These are phyloP conservation scores for Xylocopa sonorina DNA, from an alignment of 1,140 invertebrate genomes.

Conservation along the genomic window DNA sequence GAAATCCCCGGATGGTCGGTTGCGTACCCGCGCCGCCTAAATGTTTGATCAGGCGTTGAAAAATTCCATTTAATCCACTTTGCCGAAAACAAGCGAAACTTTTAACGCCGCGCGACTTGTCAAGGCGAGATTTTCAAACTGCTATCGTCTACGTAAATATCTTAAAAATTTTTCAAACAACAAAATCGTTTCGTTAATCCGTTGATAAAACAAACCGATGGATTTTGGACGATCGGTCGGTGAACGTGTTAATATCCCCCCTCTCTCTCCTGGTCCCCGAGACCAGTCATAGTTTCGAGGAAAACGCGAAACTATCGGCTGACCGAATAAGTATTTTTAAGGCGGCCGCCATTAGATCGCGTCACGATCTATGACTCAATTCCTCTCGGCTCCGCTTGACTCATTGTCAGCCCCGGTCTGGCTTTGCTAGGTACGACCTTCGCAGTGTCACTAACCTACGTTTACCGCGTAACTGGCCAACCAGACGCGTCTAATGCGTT, in stretches of 20 bases:
- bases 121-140: not conserved
- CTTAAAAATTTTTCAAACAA: not conserved
- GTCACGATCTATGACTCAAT: slow-evolving; percentile 49
- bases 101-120: no score
- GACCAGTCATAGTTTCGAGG: not conserved
- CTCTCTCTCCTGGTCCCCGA: no score
- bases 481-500: slow-evolving; percentile 34
- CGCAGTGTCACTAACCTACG: slow-evolving; percentile 74
- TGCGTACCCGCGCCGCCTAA: not conserved
- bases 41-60: not conserved
- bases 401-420: slow-evolving; percentile 13
- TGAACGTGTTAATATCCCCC: not conserved
- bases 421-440: slow-evolving; percentile 51
- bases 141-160: not conserved
- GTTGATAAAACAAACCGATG: not conserved
- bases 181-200: slow-evolving; percentile 8
- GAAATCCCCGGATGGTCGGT: not conserved
- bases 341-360: slow-evolving; percentile 34
- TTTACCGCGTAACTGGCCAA: slow-evolving; percentile 58
- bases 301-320: not conserved
- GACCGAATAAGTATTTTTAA: slow-evolving; percentile 44
- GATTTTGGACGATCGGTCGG: not conserved
- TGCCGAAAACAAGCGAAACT: slow-evolving; percentile 3
- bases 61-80: slow-evolving; percentile 28
- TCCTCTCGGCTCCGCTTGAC: slow-evolving; percentile 9